A percentile compares a stretch with the other conserved stretches of the same genome.
phyloP scores from a whole-genome alignment of 2,113 vertebrate species.

The Butorides virescens region DNA sequence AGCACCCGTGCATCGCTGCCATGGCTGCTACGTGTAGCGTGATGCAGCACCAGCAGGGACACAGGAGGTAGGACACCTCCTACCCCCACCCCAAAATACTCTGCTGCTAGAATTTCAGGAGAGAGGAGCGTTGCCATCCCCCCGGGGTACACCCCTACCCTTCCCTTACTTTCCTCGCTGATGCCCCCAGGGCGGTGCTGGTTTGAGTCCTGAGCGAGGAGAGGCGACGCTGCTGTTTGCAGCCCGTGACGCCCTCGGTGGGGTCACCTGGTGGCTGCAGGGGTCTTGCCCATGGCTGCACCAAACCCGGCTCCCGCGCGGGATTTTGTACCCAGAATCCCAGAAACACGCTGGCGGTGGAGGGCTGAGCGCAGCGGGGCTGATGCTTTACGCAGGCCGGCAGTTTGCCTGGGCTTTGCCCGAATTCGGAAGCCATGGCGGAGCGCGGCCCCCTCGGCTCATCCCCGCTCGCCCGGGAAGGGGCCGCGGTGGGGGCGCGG shows the following conservation, averaged over 20 bases:
- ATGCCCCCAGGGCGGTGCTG: not conserved
- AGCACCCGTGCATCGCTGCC: no score
- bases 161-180: no score
- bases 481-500: not conserved
- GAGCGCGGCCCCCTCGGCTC: not conserved
- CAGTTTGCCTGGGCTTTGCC: not conserved
- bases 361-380: rapidly evolving
- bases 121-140: not conserved
- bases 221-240: not conserved
- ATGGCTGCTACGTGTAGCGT: rapidly evolving
- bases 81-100: rapidly evolving
- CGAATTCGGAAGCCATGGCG: not conserved
- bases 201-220: not conserved
- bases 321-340: not conserved
- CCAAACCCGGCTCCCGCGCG: rapidly evolving
- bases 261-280: not conserved
- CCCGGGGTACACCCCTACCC: no score
- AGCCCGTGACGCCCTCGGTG: rapidly evolving
- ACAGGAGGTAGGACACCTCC: not conserved
- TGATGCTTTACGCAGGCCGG: not conserved
- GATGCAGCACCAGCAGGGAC: not conserved
- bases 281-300: not conserved
- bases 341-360: not conserved
- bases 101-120: not conserved
- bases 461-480: no score